Evolutionary conservation across 1,140 invertebrate species (phyloP).

Genomic region (Nymphalis io): DNA sequence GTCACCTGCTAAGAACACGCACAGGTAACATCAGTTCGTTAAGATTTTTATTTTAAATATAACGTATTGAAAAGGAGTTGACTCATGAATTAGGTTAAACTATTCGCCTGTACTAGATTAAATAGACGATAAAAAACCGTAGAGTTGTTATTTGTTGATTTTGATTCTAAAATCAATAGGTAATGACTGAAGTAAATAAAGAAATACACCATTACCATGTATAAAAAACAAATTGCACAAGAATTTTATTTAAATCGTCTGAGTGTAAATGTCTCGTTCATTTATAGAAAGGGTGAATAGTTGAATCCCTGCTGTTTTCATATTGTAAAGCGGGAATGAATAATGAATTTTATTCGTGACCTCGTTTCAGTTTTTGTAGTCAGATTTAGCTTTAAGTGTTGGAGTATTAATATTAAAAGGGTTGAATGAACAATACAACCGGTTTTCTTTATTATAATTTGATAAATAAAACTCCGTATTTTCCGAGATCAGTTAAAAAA

Average conservation of each 20-base stretch:
- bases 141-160: too few relatives aligned
- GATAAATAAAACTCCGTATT: too few relatives aligned
- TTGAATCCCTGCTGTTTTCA: slow-evolving; percentile 16
- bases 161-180: not conserved
- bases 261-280: not conserved
- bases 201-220: not conserved
- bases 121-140: too few relatives aligned
- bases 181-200: not conserved
- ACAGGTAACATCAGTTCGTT: slow-evolving; percentile 48
- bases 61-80: too few relatives aligned
- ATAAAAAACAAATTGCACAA: not conserved
- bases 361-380: slow-evolving; percentile 21
- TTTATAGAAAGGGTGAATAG: not conserved
- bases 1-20: slow-evolving; percentile 69
- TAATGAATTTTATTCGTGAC: slow-evolving; percentile 30
- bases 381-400: slow-evolving; percentile 1
- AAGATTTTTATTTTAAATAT: not conserved
- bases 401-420: not conserved
- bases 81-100: too few relatives aligned
- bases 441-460: not conserved
- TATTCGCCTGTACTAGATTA: too few relatives aligned
- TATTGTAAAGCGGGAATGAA: slow-evolving; percentile 26
- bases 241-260: slow-evolving; percentile 8
- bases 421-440: slow-evolving; percentile 8
- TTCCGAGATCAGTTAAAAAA: too few relatives aligned